phyloP scores from a whole-genome alignment of 2,113 vertebrate genomes.

The Gymnorhina tibicen region DNA sequence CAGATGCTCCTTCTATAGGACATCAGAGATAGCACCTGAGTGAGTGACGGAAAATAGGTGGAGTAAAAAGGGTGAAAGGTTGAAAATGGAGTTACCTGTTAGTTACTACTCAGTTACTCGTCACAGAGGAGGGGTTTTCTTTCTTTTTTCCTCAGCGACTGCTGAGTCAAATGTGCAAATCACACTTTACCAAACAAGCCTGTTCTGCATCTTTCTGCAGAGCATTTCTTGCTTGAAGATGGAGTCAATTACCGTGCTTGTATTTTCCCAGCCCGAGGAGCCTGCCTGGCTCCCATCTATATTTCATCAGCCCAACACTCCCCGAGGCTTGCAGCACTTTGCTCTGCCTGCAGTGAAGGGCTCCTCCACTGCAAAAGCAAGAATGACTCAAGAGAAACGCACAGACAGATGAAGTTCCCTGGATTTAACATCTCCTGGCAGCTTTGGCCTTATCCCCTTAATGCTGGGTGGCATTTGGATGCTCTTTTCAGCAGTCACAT shows the following conservation, averaged over 20 bases:
- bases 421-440: background rate
- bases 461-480: background rate
- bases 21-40: background rate
- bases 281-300: slow-evolving; percentile 15
- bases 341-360: background rate
- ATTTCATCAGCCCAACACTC: slow-evolving; percentile 12
- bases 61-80: background rate
- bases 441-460: background rate
- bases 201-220: background rate
- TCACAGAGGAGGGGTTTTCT: background rate
- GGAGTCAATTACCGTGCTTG: background rate
- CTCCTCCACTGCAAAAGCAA: background rate
- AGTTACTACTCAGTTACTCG: background rate
- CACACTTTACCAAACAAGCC: background rate
- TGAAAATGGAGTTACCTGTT: background rate
- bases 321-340: background rate
- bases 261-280: background rate
- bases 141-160: background rate
- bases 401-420: background rate
- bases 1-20: background rate
- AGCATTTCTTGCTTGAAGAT: background rate
- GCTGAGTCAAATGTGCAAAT: background rate
- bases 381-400: background rate
- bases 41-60: background rate
- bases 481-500: background rate